A percentile compares a stretch with the other conserved stretches of the same genome.
Conservation (phyloP, 2,797 vertebrate genomes). For the Microctenopoma lineatum region DNA sequence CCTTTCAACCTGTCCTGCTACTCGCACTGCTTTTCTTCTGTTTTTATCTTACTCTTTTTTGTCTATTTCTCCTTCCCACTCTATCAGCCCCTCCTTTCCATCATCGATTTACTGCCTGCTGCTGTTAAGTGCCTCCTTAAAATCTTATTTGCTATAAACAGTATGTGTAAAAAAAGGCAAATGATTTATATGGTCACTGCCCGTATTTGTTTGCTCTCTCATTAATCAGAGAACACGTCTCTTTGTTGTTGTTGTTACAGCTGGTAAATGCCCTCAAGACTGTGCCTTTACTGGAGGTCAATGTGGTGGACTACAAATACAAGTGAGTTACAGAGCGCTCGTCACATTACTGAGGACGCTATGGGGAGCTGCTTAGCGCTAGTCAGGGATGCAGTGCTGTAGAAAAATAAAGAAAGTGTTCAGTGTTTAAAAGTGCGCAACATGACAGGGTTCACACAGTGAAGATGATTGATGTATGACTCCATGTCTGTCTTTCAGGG, state of each 20-base stretch:
- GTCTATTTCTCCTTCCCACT: constrained; percentile 22
- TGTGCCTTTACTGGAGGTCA: constrained; percentile 89
- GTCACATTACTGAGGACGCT: constrained; percentile 15
- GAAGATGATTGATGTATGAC: constrained; percentile 33
- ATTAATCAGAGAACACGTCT: constrained; percentile 68
- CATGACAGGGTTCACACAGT: constrained; percentile 11
- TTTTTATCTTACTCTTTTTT: constrained; percentile 11
- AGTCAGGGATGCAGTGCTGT: not conserved
- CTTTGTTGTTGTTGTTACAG: constrained; percentile 77
- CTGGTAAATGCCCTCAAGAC: constrained; percentile 94
- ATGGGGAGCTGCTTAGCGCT: constrained; percentile 6
- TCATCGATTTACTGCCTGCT: constrained; percentile 77
- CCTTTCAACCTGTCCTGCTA: constrained; percentile 13
- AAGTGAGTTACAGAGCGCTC: constrained; percentile 85
- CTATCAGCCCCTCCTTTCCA: constrained; percentile 31
- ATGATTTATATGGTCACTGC: constrained; percentile 71
- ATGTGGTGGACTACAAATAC: constrained; percentile 97
- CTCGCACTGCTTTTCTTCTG: constrained; percentile 20
- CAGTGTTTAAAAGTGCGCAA: constrained; percentile 5
- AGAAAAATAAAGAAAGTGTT: constrained; percentile 7
- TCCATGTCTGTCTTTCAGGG: constrained; percentile 77
- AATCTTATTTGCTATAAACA: constrained; percentile 75
- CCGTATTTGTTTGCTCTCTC: constrained; percentile 63
- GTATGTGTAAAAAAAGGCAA: constrained; percentile 56
- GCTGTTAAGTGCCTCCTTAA: constrained; percentile 77